Evolutionary conservation across 2,888 invertebrate genomes (phyloP), one percentile per base, ranked within the genome.

Genomic region (Cephus pulcher): DNA sequence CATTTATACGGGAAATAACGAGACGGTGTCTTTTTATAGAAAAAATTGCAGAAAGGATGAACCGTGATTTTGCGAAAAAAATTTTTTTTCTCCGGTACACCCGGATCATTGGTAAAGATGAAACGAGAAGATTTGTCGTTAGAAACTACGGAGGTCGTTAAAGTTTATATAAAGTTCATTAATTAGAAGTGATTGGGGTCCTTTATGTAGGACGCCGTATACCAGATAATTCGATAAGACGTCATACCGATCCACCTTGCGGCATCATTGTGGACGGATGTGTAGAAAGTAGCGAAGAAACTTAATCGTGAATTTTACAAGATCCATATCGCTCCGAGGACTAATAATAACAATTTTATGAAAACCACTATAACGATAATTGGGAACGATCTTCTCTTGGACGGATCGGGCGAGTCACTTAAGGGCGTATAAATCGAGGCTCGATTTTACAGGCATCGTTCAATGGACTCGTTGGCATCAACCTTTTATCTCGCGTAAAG

Each of bases 291-390:
- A 78, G 73, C 75, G 80, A 78, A 78, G 83, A 81, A 82, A 84
- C 82, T 77, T 78, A n/a, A 78, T 68, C 75, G 74, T 70, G 37
- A 74, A 74, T 78, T 75, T 69, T 71, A 74, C 74, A 32, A 78
- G 87, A 87, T 87, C 82, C 78, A 78, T 86, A 87, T 87, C 86
- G 81, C 30, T 30, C 6, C 70, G 77, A 23, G 73, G 82, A 75
- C 79, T 86, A 86, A 88, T 87, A 83, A 85, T 80, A 86, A 86
- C 84, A 86, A 88, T 88, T 87, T 86, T 78, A 83, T 86, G 85
- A 84, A 87, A 85, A 85, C 81, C 85, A 83, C 86, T 85, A 84
- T 80, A 76, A 79, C 75, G 82, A 78, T 79, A 82, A 87, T 86
- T 83, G 83, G 81, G 81, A 81, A 78, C 79, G 78, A 84, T 82